Evolutionary conservation across 2,888 invertebrate species (phyloP).

Genomic region (Rhagophthalmus giganteus): DNA sequence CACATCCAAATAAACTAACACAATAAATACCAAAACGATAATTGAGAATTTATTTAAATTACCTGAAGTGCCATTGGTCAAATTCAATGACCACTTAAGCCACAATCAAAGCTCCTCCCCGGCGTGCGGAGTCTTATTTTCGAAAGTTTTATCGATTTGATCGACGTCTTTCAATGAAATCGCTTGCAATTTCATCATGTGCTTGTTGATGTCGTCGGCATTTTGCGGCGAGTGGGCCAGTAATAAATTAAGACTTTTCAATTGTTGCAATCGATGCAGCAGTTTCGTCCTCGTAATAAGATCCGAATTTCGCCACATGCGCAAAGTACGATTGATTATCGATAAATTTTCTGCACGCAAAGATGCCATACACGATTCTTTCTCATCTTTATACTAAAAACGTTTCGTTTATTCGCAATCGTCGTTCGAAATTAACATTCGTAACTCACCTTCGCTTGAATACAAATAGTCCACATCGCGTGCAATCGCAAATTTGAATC

Average conservation of each 20-base stretch:
- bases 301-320: slow-evolving; percentile 57
- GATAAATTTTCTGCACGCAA: slow-evolving; percentile 59
- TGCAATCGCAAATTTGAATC: no score
- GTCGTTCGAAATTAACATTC: no score
- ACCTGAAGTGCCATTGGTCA: slow-evolving; percentile 12
- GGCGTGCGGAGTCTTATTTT: background rate
- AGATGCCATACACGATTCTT: slow-evolving; percentile 57
- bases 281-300: slow-evolving; percentile 41
- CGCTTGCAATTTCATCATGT: slow-evolving; percentile 23
- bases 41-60: no score
- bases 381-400: slow-evolving; percentile 50
- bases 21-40: no score
- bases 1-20: no score
- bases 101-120: slow-evolving; percentile 24
- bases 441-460: no score
- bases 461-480: no score
- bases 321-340: slow-evolving; percentile 58
- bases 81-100: slow-evolving; percentile 17
- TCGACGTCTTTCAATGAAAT: slow-evolving; percentile 4
- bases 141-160: background rate
- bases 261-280: slow-evolving; percentile 46
- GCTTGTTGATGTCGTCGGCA: slow-evolving; percentile 19
- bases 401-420: no score
- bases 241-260: slow-evolving; percentile 49
- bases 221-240: slow-evolving; percentile 46